phyloP scores from a whole-genome alignment of 2,888 invertebrate genomes.

The Poecilobothrus nobilitatus region DNA sequence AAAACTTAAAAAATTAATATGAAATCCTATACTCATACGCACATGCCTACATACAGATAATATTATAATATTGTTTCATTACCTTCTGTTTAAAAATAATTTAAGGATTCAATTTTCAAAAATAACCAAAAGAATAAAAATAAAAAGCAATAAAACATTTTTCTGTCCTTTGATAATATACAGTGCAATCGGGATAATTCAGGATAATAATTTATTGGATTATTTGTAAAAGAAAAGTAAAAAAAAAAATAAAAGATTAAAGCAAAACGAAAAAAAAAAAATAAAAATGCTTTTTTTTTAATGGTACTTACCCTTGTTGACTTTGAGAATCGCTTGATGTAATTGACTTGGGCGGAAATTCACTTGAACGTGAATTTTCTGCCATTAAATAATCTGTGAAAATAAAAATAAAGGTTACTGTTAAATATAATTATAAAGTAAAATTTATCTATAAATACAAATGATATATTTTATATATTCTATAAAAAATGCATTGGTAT shows the following conservation, averaged over 20 bases:
- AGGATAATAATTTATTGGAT: neutral
- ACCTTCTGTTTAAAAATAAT: no score
- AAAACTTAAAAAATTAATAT: no score
- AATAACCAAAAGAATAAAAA: neutral
- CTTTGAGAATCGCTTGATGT: conserved; percentile 40
- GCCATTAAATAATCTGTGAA: conserved; percentile 50
- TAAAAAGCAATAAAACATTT: neutral
- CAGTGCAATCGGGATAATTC: neutral
- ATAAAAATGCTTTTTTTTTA: neutral
- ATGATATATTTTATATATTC: no score
- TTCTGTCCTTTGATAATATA: neutral
- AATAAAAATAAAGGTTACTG: conserved; percentile 20
- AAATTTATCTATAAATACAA: no score
- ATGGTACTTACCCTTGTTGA: conserved; percentile 47
- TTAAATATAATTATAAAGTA: neutral
- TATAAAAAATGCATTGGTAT: no score
- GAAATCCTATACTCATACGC: no score
- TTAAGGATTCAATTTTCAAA: no score
- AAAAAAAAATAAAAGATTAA: neutral
- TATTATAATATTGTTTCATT: no score
- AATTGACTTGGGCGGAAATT: conserved; percentile 45
- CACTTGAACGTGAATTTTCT: conserved; percentile 45
- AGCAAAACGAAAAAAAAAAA: neutral
- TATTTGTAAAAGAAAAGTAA: neutral
- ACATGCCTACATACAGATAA: no score